phyloP scores from a whole-genome alignment of 2,113 vertebrate species.

The Ochotona curzoniae region DNA sequence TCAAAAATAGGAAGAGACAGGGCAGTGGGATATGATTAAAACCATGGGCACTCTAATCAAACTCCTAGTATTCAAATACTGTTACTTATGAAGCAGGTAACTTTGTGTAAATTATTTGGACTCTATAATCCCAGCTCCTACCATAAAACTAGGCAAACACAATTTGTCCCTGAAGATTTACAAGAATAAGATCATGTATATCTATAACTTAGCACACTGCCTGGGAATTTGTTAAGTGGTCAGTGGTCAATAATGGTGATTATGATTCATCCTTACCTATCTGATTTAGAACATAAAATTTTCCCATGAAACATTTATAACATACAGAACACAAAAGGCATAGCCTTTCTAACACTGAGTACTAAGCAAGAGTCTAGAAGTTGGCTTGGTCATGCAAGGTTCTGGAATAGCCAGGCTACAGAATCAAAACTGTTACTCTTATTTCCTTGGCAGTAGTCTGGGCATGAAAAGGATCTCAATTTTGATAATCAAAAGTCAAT shows the following conservation, averaged over 20 bases:
- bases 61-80: constrained; percentile 33
- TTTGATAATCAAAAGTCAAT: constrained; percentile 61
- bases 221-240: not conserved
- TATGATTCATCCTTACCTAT: constrained; percentile 6
- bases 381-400: not conserved
- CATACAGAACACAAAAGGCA: not conserved
- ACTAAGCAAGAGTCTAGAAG: not conserved
- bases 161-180: constrained; percentile 10
- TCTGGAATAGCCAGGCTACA: constrained; percentile 22
- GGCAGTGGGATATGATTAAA: constrained; percentile 11
- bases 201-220: not conserved
- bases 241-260: not conserved
- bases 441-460: not conserved
- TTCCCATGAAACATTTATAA: not conserved
- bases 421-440: not conserved
- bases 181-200: constrained; percentile 26
- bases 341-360: not conserved
- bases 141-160: not conserved
- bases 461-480: constrained; percentile 38
- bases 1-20: constrained; percentile 44
- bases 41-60: not conserved
- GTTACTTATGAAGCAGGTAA: not conserved
- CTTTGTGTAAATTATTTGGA: not conserved
- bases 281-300: not conserved
- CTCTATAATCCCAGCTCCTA: not conserved